Evolutionary conservation across 2,797 vertebrate species (phyloP), one percentile per base, ranked within the genome.

Genomic region (Rachycentron canadum): DNA sequence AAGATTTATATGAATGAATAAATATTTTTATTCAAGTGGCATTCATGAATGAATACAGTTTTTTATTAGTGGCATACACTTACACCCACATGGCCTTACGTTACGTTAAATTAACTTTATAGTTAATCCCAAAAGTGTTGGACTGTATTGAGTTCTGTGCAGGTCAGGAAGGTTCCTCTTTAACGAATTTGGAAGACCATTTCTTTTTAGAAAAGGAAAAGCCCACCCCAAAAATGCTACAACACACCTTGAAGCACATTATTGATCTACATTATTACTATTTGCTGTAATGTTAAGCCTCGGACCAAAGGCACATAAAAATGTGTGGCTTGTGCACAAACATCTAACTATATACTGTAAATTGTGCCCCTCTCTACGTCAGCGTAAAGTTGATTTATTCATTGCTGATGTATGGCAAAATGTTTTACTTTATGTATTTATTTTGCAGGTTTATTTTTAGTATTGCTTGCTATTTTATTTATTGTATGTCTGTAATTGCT

Each of bases 311-410:
- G 26, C 47, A 5, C 21, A 58, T n/a, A 60, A n/a, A 47, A 4
- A 3, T 8, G 25, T 21, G 9, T 32, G 26, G 2, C 10, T 34
- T 36, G 1, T 67, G 5, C 21, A 67, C 23, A 58, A 62, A 25
- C 11, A n/a, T 57, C 43, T 62, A n/a, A 38, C 25, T 4, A 28
- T 23, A 28, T 2, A 13, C 21, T 23, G 13, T 68, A 43, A 63
- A 60, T 71, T 10, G 56, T 63, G 5, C 32, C 40, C 62, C 34
- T 23, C 21, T 43, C 25, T 25, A 34, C 1, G 0, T 83, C 63
- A 83, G 73, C 76, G 67, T 64, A 74, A 70, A 9, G 3, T 21
- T 13, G n/a, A 74, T 78, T 79, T 70, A 80, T 77, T 79, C 47
- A 70, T 67, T 72, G 49, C 63, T 19, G 32, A 32, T 32, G 7